These are phyloP conservation scores for Rhineura floridana DNA, from an alignment of 2,113 vertebrate species.

Conservation along the genomic window DNA sequence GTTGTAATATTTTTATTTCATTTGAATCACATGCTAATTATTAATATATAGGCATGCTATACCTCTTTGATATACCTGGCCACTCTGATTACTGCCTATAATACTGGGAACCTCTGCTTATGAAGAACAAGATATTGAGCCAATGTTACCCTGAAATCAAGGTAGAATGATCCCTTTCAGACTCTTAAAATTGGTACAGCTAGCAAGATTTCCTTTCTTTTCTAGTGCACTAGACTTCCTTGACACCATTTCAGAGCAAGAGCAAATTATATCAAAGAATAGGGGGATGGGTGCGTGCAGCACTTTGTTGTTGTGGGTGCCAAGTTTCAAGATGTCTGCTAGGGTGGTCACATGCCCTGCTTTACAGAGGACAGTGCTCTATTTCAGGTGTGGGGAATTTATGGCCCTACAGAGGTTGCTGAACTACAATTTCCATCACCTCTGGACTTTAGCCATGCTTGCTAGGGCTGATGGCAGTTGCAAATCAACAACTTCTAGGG, in stretches of 20 bases:
- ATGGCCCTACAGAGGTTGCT: too few species aligned
- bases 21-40: slow-evolving; percentile 58
- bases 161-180: neutral
- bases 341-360: too few species aligned
- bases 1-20: slow-evolving; percentile 34
- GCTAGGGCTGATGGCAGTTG: too few species aligned
- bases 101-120: slow-evolving; percentile 38
- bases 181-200: neutral
- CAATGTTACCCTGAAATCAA: slow-evolving; percentile 29
- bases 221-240: too few species aligned
- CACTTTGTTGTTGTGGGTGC: too few species aligned
- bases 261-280: neutral
- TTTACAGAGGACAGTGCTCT: too few species aligned
- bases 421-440: too few species aligned
- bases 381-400: too few species aligned
- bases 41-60: slow-evolving; percentile 55
- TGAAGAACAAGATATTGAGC: slow-evolving; percentile 11
- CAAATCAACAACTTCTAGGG: too few species aligned
- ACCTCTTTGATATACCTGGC: slow-evolving; percentile 52
- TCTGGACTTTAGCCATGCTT: too few species aligned
- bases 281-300: too few species aligned
- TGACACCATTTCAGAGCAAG: neutral
- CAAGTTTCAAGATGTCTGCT: neutral
- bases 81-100: slow-evolving; percentile 49
- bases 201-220: neutral